Base-by-base conservation (phyloP, 2,797 vertebrate genomes). In the Craterocephalus amniculus region DNA sequence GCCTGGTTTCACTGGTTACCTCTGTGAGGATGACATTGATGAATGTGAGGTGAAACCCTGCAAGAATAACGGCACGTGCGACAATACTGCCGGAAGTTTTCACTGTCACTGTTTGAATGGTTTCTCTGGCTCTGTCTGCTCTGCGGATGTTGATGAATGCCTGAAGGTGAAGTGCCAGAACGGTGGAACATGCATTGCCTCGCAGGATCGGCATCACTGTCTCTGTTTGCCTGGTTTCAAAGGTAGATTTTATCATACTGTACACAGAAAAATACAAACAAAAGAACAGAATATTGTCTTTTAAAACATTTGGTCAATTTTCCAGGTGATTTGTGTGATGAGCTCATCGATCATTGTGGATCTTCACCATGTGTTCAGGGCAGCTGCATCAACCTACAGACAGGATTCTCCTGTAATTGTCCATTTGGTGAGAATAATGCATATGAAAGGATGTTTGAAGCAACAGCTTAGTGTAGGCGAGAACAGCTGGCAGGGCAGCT, bases 361-460 rank as follows among this genome's bases (percentile, higher is more conserved):
- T 92, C 92, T 34, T 65, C 79, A 0, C 93, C 94, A 16, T 95
- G 95, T 87, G 71, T 86, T 49, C 78, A 85, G 29, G 94, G 94
- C 43, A 90, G 59, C 54, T 95, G 95, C 76, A 76, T 70, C 49
- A 94, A 84, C 77, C 85, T 77, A 73, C 86, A 81, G 58, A 83
- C 67, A 58, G 94, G 93, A 81, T 95, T 94, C 70, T 72, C 78
- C 62, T 95, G 95, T 61, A 64, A 81, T 10, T 95, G 95, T 81
- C 91, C 91, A 32, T 95, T 93, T 87, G 95, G 95, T 95, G 89
- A 91, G 90, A 83, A 69, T 14, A 59, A 78, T 62, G 14, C 45
- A 70, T 14, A 12, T 9, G 35, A 3, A 31, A 27, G 55, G 2
- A 45, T 65, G 32, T 76, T 38, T 67, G 26, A 72, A 43, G 20